Evolutionary conservation across 1,140 invertebrate species (phyloP), one percentile per base, ranked within the genome.

Genomic region (Apis laboriosa): DNA sequence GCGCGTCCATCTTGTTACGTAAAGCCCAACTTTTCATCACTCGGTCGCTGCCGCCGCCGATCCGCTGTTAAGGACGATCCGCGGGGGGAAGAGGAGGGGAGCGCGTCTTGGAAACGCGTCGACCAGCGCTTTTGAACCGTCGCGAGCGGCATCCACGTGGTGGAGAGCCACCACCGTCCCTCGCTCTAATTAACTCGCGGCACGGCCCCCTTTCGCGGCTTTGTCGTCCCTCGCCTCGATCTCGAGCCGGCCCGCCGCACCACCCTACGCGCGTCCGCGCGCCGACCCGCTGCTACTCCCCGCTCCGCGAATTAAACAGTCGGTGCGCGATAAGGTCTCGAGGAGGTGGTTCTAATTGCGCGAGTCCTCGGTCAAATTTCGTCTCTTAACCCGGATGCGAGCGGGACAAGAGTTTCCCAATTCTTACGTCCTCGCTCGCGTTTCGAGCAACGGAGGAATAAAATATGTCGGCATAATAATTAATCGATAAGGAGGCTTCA

Each of bases 1-100:
- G 72, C 86, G 85, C 91, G 89, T 92, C 91, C 91, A 92, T 92
- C 90, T 92, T 92, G 90, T 91, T 92, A 91, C 91, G 91, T 92
- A 92, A 92, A 90, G 83, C 77, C 81, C 71, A 78, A 89, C 79
- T 92, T 92, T 92, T 92, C 91, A 89, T 92, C 91, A 89, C 85
- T 43, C 4, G 72, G 56, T 64, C 86, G 80, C 74, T 82, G 28
- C 61, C 13, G n/a, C 24, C 15, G 55, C 55, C 55, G 34, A 7
- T 43, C 34, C 34, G 34, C 34, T 43, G 34, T 0, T 74, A 56
- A 84, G 17, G 76, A 63, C 75, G 77, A 77, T 81, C 72, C 86
- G 60, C 60, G 43, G 24, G 43, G 61, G 64, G 64, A 68, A 77
- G 63, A 34, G 34, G 21, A 55, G 28, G 77, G 66, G 17, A 8